These are phyloP conservation scores for Sus cebifrons DNA, from an alignment of 2,797 vertebrate genomes.

Conservation along the genomic window DNA sequence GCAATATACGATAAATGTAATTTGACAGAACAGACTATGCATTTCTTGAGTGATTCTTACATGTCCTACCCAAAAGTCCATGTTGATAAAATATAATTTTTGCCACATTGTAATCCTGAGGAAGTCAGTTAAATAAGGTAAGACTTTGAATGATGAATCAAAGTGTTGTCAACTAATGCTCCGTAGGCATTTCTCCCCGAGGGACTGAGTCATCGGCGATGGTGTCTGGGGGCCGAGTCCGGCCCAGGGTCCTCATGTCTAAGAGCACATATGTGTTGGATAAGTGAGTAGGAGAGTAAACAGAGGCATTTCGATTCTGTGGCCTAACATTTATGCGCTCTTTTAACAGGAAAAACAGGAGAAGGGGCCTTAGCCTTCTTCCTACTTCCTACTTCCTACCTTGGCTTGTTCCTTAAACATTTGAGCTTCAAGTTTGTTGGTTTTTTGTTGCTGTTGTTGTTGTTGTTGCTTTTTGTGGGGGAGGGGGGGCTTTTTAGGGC, in stretches of 20 bases:
- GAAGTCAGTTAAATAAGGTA: not conserved
- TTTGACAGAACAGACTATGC: not conserved
- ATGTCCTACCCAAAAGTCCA: not conserved
- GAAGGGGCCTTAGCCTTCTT: too few species aligned
- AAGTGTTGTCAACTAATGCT: not conserved
- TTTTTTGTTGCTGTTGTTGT: too few species aligned
- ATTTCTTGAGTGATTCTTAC: not conserved
- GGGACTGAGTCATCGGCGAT: too few species aligned
- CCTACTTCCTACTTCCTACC: not conserved
- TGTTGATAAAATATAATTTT: not conserved
- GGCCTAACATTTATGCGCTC: not conserved
- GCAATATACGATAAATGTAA: not conserved
- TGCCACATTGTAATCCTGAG: not conserved
- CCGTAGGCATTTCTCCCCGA: not conserved
- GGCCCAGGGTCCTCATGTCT: rapidly evolving
- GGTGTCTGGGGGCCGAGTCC: not conserved
- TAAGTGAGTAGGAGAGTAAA: not conserved
- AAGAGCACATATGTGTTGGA: not conserved
- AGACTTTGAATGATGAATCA: not conserved
- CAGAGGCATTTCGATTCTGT: not conserved
- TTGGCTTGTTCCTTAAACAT: not conserved
- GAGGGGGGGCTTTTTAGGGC: too few species aligned
- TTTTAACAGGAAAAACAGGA: not conserved
- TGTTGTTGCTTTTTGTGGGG: too few species aligned
- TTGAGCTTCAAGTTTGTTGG: too few species aligned